A percentile compares a stretch with the other conserved stretches of the same genome.
phyloP scores from a whole-genome alignment of 1,140 invertebrate genomes.

The Protaetia brevitarsis region DNA sequence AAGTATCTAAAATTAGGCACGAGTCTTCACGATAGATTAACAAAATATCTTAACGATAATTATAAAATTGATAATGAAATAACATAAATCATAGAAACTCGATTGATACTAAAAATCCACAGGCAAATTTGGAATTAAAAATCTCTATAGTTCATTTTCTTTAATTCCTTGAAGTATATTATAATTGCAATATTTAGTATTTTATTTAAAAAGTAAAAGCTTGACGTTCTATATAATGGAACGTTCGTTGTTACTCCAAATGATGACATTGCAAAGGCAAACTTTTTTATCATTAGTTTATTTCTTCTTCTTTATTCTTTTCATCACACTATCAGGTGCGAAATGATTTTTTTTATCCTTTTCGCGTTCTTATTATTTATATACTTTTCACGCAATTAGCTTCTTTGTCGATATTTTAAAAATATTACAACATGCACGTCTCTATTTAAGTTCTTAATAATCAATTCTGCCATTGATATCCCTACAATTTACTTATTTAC shows the following conservation, averaged over 20 bases:
- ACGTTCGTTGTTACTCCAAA: conserved; percentile 10
- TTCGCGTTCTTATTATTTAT: conserved; percentile 3
- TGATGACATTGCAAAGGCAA: not conserved
- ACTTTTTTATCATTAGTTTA: not conserved
- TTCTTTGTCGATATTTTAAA: not conserved
- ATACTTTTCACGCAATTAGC: conserved; percentile 2
- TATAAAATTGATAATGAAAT: not conserved
- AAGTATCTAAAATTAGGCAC: not conserved
- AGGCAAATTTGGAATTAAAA: not conserved
- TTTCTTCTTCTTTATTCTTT: not conserved
- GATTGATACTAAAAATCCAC: too few relatives aligned
- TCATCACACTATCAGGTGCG: not conserved
- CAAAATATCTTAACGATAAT: not conserved
- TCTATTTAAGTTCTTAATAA: not conserved
- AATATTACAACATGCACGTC: conserved; percentile 9
- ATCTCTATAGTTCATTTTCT: conserved; percentile 9
- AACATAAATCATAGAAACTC: not conserved
- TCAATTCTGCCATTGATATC: conserved; percentile 17
- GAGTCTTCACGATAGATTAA: conserved; percentile 3
- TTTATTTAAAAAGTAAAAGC: conserved; percentile 2
- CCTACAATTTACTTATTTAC: not conserved
- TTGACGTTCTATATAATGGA: not conserved
- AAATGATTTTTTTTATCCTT: not conserved
- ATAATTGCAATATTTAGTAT: not conserved
- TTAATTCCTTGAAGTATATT: not conserved